A percentile compares a stretch with the other conserved stretches of the same genome.
phyloP scores from a whole-genome alignment of 2,113 vertebrate species.

The Empidonax alnorum region DNA sequence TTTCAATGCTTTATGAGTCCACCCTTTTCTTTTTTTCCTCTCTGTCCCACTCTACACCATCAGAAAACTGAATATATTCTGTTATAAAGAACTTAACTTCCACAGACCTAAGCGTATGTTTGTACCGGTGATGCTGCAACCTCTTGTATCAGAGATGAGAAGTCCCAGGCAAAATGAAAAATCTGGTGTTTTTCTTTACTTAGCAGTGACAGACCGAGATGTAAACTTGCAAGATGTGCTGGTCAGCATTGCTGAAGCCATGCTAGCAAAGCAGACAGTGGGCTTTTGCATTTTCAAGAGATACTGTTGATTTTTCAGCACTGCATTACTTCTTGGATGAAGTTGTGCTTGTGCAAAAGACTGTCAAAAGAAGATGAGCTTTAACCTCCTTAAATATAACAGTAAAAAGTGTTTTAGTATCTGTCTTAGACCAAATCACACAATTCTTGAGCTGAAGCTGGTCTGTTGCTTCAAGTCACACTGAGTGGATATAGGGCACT shows the following conservation, averaged over 20 bases:
- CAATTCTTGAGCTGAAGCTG: neutral
- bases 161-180: neutral
- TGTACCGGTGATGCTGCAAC: neutral
- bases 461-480: neutral
- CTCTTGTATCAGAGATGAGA: neutral
- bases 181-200: neutral
- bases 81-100: neutral
- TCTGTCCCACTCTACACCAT: neutral
- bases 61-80: neutral
- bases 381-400: neutral
- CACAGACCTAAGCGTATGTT: rapidly evolving
- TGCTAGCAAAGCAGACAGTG: neutral
- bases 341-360: neutral
- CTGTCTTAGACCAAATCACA: neutral
- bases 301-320: neutral
- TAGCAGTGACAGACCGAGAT: neutral
- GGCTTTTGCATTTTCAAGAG: neutral
- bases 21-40: neutral
- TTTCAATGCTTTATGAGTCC: neutral
- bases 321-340: neutral
- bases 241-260: neutral
- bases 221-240: neutral
- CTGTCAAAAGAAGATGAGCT: neutral
- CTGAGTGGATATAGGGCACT: neutral
- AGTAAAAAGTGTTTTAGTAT: neutral